phyloP scores from a whole-genome alignment of 2,113 vertebrate genomes.

The Miniopterus natalensis region DNA sequence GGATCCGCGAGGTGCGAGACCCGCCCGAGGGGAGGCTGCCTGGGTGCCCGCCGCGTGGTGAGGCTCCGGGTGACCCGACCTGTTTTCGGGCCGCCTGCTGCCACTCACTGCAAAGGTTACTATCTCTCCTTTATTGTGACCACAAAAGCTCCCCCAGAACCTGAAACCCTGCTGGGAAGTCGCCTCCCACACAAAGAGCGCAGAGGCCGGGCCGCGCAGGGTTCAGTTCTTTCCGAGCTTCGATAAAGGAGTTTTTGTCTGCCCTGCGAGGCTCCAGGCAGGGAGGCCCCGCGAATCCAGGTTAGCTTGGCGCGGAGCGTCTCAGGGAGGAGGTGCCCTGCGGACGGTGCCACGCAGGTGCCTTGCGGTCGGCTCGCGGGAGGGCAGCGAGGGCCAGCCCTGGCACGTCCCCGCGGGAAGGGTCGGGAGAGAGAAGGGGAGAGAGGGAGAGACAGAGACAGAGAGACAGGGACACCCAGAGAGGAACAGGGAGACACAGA shows the following conservation, averaged over 20 bases:
- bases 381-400: conserved; percentile 68
- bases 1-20: conserved; percentile 26
- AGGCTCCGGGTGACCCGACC: conserved; percentile 82
- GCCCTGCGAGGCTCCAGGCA: neutral
- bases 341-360: neutral
- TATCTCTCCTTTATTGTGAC: conserved; percentile 81
- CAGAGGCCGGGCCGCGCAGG: conserved; percentile 65
- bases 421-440: neutral
- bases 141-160: conserved; percentile 87
- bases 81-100: conserved; percentile 77
- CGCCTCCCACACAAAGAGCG: conserved; percentile 81
- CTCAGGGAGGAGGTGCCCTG: neutral
- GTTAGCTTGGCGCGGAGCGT: conserved; percentile 59
- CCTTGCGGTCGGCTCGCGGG: conserved; percentile 73
- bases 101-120: conserved; percentile 83
- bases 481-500: neutral
- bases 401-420: neutral
- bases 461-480: neutral
- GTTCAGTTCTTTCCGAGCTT: conserved; percentile 76
- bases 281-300: conserved; percentile 74
- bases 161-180: conserved; percentile 85
- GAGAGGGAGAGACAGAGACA: neutral
- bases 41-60: conserved; percentile 73
- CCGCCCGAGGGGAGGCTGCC: conserved; percentile 70
- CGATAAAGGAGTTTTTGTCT: conserved; percentile 85